Percentiles rank a stretch among this genome's conserved stretches.
Evolutionary conservation across 2,797 vertebrate species (phyloP).

Genomic region (Karalla daura): DNA sequence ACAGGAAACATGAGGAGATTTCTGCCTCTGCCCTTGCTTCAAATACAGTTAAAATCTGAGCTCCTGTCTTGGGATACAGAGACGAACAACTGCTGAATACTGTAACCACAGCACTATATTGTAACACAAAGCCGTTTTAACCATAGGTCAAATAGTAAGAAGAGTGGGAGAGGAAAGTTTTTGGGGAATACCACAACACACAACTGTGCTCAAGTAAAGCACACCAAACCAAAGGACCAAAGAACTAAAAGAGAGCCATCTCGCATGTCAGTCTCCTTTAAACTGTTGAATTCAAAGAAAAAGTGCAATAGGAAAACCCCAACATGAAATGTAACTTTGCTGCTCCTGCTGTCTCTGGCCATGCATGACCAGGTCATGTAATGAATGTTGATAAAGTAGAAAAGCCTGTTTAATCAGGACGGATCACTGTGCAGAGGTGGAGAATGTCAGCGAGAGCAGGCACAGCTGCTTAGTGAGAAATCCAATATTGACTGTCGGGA

Average conservation of each 20-base stretch:
- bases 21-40: background rate
- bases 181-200: constrained; percentile 63
- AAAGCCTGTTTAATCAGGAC: constrained; percentile 82
- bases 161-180: constrained; percentile 42
- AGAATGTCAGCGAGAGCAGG: constrained; percentile 84
- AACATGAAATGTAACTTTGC: constrained; percentile 65
- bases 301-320: constrained; percentile 55
- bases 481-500: constrained; percentile 85
- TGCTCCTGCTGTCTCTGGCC: constrained; percentile 46
- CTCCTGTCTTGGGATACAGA: constrained; percentile 13
- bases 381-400: constrained; percentile 85
- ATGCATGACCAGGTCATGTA: constrained; percentile 80
- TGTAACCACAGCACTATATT: background rate
- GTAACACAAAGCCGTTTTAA: constrained; percentile 2
- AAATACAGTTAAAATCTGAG: background rate
- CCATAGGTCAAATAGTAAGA: constrained; percentile 25
- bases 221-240: no score
- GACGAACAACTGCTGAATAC: constrained; percentile 2
- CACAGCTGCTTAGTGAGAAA: constrained; percentile 85
- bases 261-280: constrained; percentile 45
- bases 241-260: constrained; percentile 1
- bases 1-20: background rate
- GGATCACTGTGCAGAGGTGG: constrained; percentile 82
- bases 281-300: constrained; percentile 50
- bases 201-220: background rate